Conservation (phyloP, 2,888 invertebrate genomes). For the Limnephilus rhombicus region DNA sequence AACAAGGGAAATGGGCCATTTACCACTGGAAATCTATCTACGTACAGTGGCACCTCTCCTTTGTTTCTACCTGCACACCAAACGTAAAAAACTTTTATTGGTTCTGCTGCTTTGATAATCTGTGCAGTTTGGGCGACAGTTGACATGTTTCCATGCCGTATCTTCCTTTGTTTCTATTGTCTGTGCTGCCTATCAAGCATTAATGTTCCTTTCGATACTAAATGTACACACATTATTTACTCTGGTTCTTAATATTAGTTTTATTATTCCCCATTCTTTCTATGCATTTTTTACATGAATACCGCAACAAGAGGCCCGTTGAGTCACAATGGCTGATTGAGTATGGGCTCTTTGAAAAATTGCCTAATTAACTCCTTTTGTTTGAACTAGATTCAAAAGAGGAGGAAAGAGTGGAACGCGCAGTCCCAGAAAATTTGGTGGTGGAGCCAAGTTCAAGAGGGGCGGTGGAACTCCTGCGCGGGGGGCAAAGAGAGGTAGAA, state of each 20-base stretch:
- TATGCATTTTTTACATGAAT: background rate
- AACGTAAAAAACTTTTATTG: too few species aligned
- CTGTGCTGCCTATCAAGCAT: background rate
- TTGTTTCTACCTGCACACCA: too few species aligned
- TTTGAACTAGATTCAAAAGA: constrained; percentile 67
- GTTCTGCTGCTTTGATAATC: too few species aligned
- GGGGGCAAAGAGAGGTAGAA: constrained; percentile 47
- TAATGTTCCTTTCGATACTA: background rate
- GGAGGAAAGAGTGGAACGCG: constrained; percentile 48
- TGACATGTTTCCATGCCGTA: too few species aligned
- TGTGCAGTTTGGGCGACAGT: too few species aligned
- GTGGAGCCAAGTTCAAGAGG: constrained; percentile 17
- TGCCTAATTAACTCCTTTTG: background rate
- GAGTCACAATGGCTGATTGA: background rate
- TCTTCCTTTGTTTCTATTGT: too few species aligned
- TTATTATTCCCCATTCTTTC: background rate
- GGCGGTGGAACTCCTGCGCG: constrained; percentile 32
- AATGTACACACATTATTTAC: background rate
- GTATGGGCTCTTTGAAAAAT: background rate
- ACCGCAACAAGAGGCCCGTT: too few species aligned
- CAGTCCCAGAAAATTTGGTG: constrained; percentile 50
- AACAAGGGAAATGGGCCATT: too few species aligned
- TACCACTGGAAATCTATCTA: too few species aligned
- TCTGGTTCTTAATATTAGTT: background rate
- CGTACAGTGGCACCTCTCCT: too few species aligned